phyloP scores from a whole-genome alignment of 2,113 vertebrate genomes.

The Oxyruncus cristatus region DNA sequence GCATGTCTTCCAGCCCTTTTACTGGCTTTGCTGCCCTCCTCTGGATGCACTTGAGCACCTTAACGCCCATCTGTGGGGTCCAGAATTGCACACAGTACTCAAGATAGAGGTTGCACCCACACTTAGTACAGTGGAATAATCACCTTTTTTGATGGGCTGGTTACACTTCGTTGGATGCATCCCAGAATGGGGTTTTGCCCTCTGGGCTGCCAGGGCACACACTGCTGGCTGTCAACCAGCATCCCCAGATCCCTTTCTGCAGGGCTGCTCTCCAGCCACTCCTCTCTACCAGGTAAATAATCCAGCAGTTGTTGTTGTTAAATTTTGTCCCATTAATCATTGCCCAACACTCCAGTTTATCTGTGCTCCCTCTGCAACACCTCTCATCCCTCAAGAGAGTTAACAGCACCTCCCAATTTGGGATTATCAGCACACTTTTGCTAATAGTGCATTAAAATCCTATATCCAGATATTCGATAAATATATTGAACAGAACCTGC shows the following conservation, averaged over 20 bases:
- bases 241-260: background rate
- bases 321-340: background rate
- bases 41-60: background rate
- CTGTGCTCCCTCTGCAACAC: background rate
- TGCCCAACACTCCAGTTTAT: background rate
- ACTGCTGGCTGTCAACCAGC: background rate
- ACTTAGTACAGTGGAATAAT: accelerated
- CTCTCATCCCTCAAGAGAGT: background rate
- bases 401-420: background rate
- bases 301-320: background rate
- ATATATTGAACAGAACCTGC: background rate
- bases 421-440: background rate
- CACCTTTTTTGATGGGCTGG: background rate
- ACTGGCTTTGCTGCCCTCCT: background rate
- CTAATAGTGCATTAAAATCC: background rate
- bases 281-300: background rate
- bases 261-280: background rate
- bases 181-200: background rate
- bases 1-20: background rate
- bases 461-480: background rate
- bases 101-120: background rate
- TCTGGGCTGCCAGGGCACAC: background rate
- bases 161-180: background rate
- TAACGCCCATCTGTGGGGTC: background rate
- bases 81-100: background rate